These are phyloP conservation scores for Ctenochaetus hawaiiensis DNA, from an alignment of 2,797 vertebrate species.

Conservation along the genomic window DNA sequence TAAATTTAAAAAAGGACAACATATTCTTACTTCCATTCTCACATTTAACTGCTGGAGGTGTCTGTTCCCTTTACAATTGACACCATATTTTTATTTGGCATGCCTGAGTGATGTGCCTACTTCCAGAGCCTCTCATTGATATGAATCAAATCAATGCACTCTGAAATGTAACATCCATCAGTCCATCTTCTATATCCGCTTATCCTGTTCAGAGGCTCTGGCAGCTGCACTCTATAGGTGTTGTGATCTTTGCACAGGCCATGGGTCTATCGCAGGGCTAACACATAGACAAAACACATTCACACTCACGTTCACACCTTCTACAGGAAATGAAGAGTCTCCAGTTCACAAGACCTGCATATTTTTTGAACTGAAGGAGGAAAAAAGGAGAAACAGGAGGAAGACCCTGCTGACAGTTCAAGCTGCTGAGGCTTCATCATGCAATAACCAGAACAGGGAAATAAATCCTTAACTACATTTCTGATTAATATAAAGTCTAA, in stretches of 20 bases:
- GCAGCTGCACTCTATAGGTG: not conserved
- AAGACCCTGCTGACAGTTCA: conserved; percentile 2
- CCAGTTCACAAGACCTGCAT: conserved; percentile 33
- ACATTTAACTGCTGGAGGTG: not conserved
- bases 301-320: conserved; percentile 22
- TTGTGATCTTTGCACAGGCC: conserved; percentile 24
- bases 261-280: conserved; percentile 26
- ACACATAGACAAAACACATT: conserved; percentile 29
- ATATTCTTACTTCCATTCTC: not conserved
- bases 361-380: conserved; percentile 7
- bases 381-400: conserved; percentile 22
- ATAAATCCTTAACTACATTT: conserved; percentile 1
- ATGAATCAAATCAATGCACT: conserved; percentile 51
- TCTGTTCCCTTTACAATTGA: conserved; percentile 1
- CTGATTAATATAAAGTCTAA: not conserved
- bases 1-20: not conserved
- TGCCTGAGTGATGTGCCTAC: conserved; percentile 26
- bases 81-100: conserved; percentile 18
- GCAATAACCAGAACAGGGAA: not conserved
- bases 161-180: conserved; percentile 45
- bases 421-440: conserved; percentile 14
- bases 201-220: conserved; percentile 8
- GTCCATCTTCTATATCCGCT: conserved; percentile 21
- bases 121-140: conserved; percentile 27
- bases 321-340: conserved; percentile 36